Evolutionary conservation across 2,797 vertebrate species (phyloP).

Genomic region (Galaxias olidus): DNA sequence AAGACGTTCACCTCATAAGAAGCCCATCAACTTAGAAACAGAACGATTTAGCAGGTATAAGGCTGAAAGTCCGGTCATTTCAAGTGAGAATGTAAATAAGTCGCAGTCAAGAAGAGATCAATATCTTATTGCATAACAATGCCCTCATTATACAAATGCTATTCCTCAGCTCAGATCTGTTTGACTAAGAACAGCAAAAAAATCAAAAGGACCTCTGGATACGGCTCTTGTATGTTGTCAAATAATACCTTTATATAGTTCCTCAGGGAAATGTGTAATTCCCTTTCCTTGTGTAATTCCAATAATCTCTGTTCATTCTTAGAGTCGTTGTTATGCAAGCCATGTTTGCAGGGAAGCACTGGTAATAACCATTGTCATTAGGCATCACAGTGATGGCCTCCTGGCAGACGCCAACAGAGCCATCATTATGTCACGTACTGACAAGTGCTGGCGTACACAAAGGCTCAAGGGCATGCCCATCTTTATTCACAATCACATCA

Average conservation of each 20-base stretch:
- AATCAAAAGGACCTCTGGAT: not conserved
- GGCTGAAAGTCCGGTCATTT: not conserved
- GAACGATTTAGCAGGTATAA: slow-evolving; percentile 4
- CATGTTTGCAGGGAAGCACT: not conserved
- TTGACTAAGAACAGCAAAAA: no score
- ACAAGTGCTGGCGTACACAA: not conserved
- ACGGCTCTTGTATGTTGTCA: no score
- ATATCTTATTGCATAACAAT: not conserved
- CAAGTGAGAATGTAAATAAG: not conserved
- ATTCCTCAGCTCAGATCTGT: no score
- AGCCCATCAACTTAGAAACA: not conserved
- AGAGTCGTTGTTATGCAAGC: slow-evolving; percentile 5
- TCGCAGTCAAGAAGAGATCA: no score
- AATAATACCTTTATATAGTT: not conserved
- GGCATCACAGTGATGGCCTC: slow-evolving; percentile 1
- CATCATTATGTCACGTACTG: slow-evolving; percentile 6
- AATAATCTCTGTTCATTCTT: not conserved
- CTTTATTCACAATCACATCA: not conserved
- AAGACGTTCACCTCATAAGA: not conserved
- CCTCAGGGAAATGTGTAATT: not conserved
- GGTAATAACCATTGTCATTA: slow-evolving; percentile 8
- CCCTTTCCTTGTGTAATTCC: not conserved
- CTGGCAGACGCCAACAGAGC: not conserved
- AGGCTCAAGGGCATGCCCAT: not conserved
- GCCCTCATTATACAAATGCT: not conserved